Conservation (phyloP, 1,140 invertebrate species). For the Hylyphantes graminicola region DNA sequence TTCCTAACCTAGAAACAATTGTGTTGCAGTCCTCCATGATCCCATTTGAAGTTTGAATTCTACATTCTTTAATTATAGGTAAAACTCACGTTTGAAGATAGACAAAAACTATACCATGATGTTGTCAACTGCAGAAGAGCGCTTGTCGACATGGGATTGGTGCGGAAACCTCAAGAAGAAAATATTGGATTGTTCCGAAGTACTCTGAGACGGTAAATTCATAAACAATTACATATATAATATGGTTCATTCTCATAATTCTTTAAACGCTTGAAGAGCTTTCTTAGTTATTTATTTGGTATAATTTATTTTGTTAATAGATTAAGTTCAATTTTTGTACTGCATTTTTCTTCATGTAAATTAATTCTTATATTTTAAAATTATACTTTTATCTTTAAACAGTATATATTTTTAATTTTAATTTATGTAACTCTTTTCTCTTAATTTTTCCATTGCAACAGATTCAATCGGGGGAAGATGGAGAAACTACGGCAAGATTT, state of each 20-base stretch:
- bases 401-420: neutral
- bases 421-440: neutral
- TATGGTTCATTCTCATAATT: neutral
- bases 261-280: neutral
- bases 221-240: neutral
- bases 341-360: too few species aligned
- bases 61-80: slow-evolving; percentile 5
- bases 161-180: slow-evolving; percentile 83
- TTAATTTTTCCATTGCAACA: slow-evolving; percentile 64
- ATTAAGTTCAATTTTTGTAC: neutral
- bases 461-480: slow-evolving; percentile 86
- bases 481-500: slow-evolving; percentile 74
- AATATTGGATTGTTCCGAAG: slow-evolving; percentile 85
- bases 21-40: too few species aligned
- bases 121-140: slow-evolving; percentile 75
- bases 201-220: slow-evolving; percentile 78
- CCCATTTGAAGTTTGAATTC: too few species aligned
- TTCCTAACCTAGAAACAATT: too few species aligned
- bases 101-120: slow-evolving; percentile 83
- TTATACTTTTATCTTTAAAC: too few species aligned
- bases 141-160: slow-evolving; percentile 83
- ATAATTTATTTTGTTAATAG: neutral
- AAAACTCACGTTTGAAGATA: slow-evolving; percentile 74
- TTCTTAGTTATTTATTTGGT: neutral
- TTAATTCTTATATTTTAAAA: too few species aligned